Evolutionary conservation across 1,140 invertebrate genomes (phyloP).

Genomic region (Macrobrachium nipponense): DNA sequence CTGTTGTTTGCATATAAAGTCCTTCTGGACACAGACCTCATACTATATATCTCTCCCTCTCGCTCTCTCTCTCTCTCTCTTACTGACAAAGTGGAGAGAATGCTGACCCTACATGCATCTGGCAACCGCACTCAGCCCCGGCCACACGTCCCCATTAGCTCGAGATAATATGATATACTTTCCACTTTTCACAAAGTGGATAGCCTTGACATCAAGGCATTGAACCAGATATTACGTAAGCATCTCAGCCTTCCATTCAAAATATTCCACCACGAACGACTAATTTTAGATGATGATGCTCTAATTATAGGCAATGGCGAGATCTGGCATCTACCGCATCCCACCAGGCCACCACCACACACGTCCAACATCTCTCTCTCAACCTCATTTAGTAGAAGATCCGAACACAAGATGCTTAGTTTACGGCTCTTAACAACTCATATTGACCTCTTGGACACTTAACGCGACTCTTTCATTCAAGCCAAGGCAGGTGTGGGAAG

Average conservation of each 20-base stretch:
- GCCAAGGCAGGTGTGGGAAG: slow-evolving; percentile 35
- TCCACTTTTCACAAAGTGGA: too few relatives aligned
- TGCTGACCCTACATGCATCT: slow-evolving; percentile 1
- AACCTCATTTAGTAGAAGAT: neutral
- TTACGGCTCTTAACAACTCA: neutral
- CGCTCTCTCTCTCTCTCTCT: neutral
- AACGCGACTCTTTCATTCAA: slow-evolving; percentile 22
- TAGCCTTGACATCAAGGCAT: too few relatives aligned
- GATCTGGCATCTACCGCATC: slow-evolving; percentile 11
- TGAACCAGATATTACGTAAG: too few relatives aligned
- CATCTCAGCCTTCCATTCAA: too few relatives aligned
- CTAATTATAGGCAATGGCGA: slow-evolving; percentile 12
- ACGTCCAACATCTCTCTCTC: slow-evolving; percentile 32
- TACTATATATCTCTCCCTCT: neutral
- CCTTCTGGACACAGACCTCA: slow-evolving; percentile 17
- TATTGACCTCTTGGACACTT: slow-evolving; percentile 15
- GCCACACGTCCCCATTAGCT: too few relatives aligned
- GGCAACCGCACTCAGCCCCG: neutral
- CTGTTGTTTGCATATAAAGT: neutral
- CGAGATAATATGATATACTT: too few relatives aligned
- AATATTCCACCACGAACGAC: neutral
- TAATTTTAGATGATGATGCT: neutral
- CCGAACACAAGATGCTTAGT: neutral
- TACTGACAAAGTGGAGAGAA: neutral
- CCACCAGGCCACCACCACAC: neutral